Evolutionary conservation across 2,888 invertebrate species (phyloP), one percentile per base, ranked within the genome.

Genomic region (Magallana nippona): DNA sequence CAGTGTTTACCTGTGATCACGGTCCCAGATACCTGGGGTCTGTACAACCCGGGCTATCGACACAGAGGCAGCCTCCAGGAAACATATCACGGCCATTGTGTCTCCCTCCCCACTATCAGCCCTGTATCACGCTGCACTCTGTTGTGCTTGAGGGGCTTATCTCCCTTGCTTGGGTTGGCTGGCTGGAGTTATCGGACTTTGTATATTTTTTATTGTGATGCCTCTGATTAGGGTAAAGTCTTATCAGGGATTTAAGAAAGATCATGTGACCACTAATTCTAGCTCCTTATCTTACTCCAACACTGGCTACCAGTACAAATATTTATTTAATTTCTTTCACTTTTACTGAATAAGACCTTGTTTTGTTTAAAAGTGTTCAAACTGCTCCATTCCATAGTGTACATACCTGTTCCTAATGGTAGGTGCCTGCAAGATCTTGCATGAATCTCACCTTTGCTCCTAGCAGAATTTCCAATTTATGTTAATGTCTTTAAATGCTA

Each of bases 131-230:
- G 2, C 27, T 27, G 27, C 27, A 71, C 71, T 71, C 27, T 71
- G 19, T 71, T 27, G 71, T 27, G 32, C 27, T 32, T 32, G 71
- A 71, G 5, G 71, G 71, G 71, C 71, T 71, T 71, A 71, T 71
- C 71, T 71, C 71, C 71, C 71, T 71, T 71, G 32, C 22, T 71
- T 19, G 22, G 27, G 19, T 22, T 22, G 71, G 19, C 71, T 71
- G 27, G 71, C 71, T 13, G 32, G 71, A 71, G 71, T 71, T 71
- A 71, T 71, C 71, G 71, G 22, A 27, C 71, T 22, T 71, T 32
- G 71, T 71, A 71, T 71, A 71, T 71, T 71, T 71, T 71, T 71
- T 71, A 71, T 71, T 71, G 71, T 71, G 71, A 71, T 71, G 71
- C 71, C 71, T 32, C 32, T 71, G 71, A 71, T 71, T 44, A 71